Evolutionary conservation across 2,113 vertebrate species (phyloP), one percentile per base, ranked within the genome.

Genomic region (Anoplopoma fimbria): DNA sequence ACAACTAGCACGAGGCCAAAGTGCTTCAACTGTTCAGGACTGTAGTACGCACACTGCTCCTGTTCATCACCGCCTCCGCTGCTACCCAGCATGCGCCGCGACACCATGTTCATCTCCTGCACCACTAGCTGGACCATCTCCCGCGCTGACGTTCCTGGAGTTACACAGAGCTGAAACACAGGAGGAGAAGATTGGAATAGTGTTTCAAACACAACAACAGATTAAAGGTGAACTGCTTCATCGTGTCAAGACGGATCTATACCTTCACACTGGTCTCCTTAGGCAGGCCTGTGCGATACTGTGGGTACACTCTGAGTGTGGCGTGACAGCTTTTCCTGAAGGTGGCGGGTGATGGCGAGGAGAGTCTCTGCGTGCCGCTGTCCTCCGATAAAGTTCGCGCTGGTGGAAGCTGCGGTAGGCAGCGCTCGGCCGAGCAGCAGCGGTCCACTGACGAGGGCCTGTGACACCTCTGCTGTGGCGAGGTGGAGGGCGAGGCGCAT

Each of bases 261-360:
- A 98, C 97, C 97, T 97, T 97, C n/a, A 98, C 94, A 51, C 94
- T 97, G 90, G 96, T 97, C 45, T 97, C 97, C 88, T 95, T 96
- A 57, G 97, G 96, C 88, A 98, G 95, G 58, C 97, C 97, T 0
- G 97, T 97, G 89, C 92, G 94, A 0, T 97, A 97, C 65, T 97
- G 96, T 14, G 97, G 97, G 82, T 96, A 96, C 33, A 98, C 95
- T 81, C 93, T 83, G 73, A 97, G 83, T 7, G 95, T 96, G 86
- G 95, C 91, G 29, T 96, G 94, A 60, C 94, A 94, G 1, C 23
- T 76, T 82, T 93, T 95, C 89, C 94, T 94, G 83, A 92, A 88
- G 75, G 87, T 61, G 9, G 89, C 29, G 21, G 81, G 83, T 15
- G 86, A 89, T 2, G 91, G 93, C 29, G 96, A 93, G 19, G 92